Evolutionary conservation across 2,113 vertebrate species (phyloP).

Genomic region (Fregata magnificens): DNA sequence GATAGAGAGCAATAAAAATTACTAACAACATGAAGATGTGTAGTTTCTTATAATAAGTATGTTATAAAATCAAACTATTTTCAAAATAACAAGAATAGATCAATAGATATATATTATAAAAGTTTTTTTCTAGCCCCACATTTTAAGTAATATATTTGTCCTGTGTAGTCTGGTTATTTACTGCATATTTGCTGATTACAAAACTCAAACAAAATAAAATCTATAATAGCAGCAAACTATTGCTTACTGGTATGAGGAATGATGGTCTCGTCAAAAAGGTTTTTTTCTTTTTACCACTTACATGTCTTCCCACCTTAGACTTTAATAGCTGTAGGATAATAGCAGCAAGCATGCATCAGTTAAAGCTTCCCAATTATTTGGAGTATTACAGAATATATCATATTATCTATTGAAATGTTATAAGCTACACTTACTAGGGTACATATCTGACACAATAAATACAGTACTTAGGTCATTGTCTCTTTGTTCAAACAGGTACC

Average conservation of each 20-base stretch:
- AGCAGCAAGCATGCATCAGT: constrained; percentile 57
- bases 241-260: constrained; percentile 48
- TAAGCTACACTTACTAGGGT: constrained; percentile 45
- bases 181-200: constrained; percentile 36
- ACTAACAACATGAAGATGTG: constrained; percentile 58
- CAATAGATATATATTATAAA: constrained; percentile 30
- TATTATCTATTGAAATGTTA: constrained; percentile 40
- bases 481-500: constrained; percentile 53
- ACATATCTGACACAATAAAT: constrained; percentile 32
- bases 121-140: constrained; percentile 8
- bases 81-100: constrained; percentile 56
- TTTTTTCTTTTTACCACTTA: constrained; percentile 44
- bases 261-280: neutral
- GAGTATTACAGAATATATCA: constrained; percentile 49
- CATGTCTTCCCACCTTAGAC: constrained; percentile 19
- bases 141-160: constrained; percentile 51
- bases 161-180: constrained; percentile 20
- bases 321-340: constrained; percentile 38
- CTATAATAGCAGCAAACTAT: constrained; percentile 38
- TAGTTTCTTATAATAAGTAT: constrained; percentile 56
- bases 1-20: constrained; percentile 65
- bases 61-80: constrained; percentile 54
- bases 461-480: constrained; percentile 23
- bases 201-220: constrained; percentile 19
- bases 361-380: constrained; percentile 46